A percentile compares a stretch with the other conserved stretches of the same genome.
Conservation (phyloP, 2,113 vertebrate genomes). For the Acinonyx jubatus region DNA sequence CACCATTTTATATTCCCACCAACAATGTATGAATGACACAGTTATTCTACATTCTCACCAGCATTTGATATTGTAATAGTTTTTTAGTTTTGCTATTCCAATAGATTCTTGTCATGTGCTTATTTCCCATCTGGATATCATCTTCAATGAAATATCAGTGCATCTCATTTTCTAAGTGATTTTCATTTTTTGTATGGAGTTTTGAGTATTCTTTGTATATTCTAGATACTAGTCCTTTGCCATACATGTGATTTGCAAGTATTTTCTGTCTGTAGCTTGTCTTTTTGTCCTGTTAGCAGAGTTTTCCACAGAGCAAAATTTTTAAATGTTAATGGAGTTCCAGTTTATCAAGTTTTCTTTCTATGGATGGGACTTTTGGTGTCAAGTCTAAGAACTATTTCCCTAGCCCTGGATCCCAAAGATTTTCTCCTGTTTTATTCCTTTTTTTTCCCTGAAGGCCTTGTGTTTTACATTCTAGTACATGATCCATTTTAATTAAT, state of each 20-base stretch:
- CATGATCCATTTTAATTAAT: not conserved
- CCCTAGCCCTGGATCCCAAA: too few relatives aligned
- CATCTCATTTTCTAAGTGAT: not conserved
- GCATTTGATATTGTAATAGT: not conserved
- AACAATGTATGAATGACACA: not conserved
- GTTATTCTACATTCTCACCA: not conserved
- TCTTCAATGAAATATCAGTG: not conserved
- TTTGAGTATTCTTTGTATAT: not conserved
- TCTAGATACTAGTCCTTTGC: too few relatives aligned
- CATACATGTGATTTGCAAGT: too few relatives aligned
- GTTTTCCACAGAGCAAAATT: not conserved
- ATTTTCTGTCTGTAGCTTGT: not conserved
- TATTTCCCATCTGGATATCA: too few relatives aligned
- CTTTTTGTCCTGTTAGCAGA: not conserved
- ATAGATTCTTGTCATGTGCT: not conserved
- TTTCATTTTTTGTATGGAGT: not conserved
- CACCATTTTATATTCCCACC: not conserved
- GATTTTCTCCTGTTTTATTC: too few relatives aligned
- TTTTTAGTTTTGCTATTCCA: not conserved
- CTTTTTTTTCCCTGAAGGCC: too few relatives aligned
- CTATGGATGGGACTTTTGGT: not conserved
- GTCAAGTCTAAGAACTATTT: not conserved
- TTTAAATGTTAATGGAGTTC: not conserved
- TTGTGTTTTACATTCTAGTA: too few relatives aligned
- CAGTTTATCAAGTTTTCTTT: not conserved